A percentile compares a stretch with the other conserved stretches of the same genome.
phyloP scores from a whole-genome alignment of 2,113 vertebrate species.

The Pluvialis apricaria region DNA sequence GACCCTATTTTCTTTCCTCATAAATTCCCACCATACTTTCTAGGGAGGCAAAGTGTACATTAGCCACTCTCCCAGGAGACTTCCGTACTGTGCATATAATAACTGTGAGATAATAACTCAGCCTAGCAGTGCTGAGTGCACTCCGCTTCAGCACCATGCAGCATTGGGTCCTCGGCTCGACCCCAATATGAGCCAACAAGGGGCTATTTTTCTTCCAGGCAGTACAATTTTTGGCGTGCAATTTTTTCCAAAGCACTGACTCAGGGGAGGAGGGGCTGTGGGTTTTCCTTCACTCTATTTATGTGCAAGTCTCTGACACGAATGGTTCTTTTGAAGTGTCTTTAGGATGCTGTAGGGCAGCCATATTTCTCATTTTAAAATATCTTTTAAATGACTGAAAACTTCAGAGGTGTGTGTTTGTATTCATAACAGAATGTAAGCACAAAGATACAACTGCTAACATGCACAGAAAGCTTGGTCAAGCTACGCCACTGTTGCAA shows the following conservation, averaged over 20 bases:
- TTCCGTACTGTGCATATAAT: background rate
- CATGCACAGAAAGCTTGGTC: background rate
- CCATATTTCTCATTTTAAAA: background rate
- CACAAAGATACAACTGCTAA: background rate
- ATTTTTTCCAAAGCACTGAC: background rate
- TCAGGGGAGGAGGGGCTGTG: background rate
- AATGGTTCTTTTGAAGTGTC: background rate
- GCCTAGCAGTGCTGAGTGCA: background rate
- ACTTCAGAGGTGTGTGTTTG: background rate
- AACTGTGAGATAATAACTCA: background rate
- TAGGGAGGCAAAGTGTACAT: background rate
- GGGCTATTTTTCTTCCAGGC: background rate
- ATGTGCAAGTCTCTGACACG: background rate
- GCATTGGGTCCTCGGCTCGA: background rate
- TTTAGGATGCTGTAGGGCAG: constrained; percentile 8
- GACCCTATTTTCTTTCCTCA: background rate
- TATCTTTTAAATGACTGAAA: background rate
- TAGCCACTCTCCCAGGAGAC: background rate
- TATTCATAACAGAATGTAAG: background rate
- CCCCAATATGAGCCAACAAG: background rate
- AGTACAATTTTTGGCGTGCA: background rate
- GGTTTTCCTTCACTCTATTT: background rate
- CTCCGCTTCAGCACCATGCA: background rate
- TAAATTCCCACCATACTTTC: background rate
- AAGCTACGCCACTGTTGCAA: background rate